phyloP scores from a whole-genome alignment of 2,888 invertebrate genomes.

The Lordiphosa fenestrarum region DNA sequence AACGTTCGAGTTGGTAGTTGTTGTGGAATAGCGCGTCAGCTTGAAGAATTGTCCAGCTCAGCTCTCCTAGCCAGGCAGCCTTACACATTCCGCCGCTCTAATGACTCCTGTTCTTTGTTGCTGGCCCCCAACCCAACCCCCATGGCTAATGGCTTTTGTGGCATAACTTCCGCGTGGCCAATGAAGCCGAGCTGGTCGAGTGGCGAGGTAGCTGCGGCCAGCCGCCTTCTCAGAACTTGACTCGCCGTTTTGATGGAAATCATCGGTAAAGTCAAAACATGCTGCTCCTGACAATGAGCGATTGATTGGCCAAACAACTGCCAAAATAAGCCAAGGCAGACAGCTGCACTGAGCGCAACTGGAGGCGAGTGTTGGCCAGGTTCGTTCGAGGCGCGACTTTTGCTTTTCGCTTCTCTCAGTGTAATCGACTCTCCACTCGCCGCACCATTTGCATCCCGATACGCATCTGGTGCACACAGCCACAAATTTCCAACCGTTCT shows the following conservation, averaged over 20 bases:
- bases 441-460: conserved; percentile 15
- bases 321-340: conserved; percentile 21
- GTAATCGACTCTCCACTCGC: not conserved
- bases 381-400: too few species aligned
- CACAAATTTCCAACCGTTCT: conserved; percentile 30
- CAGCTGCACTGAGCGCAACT: not conserved
- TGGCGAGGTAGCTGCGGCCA: not conserved
- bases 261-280: conserved; percentile 17
- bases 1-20: conserved; percentile 30
- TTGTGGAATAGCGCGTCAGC: conserved; percentile 17
- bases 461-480: conserved; percentile 36
- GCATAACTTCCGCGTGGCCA: conserved; percentile 57
- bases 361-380: too few species aligned
- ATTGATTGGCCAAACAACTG: conserved; percentile 40
- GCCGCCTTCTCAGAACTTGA: conserved; percentile 8
- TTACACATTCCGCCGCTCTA: conserved; percentile 65
- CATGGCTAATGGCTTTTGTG: conserved; percentile 43
- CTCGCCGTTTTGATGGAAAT: conserved; percentile 16
- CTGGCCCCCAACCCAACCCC: conserved; percentile 11
- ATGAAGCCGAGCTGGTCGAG: conserved; percentile 4
- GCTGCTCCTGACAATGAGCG: conserved; percentile 38
- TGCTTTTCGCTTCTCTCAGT: too few species aligned
- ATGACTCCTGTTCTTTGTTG: conserved; percentile 75
- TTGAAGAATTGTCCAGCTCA: conserved; percentile 1
- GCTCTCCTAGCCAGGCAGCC: conserved; percentile 1